Conservation (phyloP, 2,888 invertebrate genomes). For the Operophtera brumata region DNA sequence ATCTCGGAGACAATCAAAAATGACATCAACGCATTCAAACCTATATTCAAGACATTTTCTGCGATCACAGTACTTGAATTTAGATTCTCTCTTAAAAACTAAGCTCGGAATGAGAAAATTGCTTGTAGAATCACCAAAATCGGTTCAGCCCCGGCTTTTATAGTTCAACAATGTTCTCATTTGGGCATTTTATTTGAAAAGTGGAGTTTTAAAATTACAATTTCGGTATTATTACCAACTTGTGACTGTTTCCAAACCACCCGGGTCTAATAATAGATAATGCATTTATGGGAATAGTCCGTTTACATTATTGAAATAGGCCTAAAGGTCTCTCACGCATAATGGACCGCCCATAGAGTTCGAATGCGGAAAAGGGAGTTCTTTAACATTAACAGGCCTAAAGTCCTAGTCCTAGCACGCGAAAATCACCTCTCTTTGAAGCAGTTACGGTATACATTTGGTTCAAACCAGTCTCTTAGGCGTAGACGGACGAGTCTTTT, state of each 20-base stretch:
- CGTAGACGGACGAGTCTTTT: slow-evolving; percentile 8
- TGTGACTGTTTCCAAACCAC: background rate
- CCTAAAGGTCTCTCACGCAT: no score
- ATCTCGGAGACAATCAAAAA: background rate
- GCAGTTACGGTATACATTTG: background rate
- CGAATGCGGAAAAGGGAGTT: no score
- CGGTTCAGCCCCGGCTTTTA: slow-evolving; percentile 3
- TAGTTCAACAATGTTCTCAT: slow-evolving; percentile 16
- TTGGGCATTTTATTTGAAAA: slow-evolving; percentile 13
- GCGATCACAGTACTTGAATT: slow-evolving; percentile 4
- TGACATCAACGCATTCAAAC: slow-evolving; percentile 19
- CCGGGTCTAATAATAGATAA: background rate
- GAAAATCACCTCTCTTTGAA: slow-evolving; percentile 12
- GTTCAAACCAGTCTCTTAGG: slow-evolving; percentile 12
- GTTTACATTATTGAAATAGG: slow-evolving; percentile 7
- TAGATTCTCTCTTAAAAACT: slow-evolving; percentile 12
- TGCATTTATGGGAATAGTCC: no score
- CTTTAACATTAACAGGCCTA: no score
- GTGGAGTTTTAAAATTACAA: slow-evolving; percentile 19
- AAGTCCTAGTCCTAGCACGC: no score
- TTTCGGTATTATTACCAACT: background rate
- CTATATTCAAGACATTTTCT: slow-evolving; percentile 12
- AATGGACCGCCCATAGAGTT: no score
- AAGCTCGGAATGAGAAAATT: slow-evolving; percentile 20
- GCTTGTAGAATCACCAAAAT: slow-evolving; percentile 8